phyloP scores from a whole-genome alignment of 2,113 vertebrate species.

The Lamprotornis superbus region DNA sequence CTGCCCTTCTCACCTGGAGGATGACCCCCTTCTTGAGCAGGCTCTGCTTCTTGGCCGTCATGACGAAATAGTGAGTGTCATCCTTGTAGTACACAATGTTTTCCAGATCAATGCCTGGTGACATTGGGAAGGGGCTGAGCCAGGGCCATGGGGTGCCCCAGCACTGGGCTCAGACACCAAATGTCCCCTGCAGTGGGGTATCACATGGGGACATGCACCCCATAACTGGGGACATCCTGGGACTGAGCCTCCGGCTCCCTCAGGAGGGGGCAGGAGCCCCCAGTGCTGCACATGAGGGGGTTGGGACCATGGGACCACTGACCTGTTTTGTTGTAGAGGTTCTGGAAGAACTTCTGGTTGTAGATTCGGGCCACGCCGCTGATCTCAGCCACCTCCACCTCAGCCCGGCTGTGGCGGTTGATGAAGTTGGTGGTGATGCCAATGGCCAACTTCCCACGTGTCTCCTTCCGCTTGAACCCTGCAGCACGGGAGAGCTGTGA shows the following conservation, averaged over 20 bases:
- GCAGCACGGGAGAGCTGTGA: not conserved
- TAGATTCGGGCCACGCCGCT: constrained; percentile 94
- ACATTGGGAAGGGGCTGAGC: not conserved
- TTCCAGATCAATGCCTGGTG: constrained; percentile 91
- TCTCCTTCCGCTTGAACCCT: constrained; percentile 91
- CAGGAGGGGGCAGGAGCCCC: too few species aligned
- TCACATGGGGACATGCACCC: rapidly evolving
- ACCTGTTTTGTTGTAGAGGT: constrained; percentile 88
- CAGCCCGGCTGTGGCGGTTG: constrained; percentile 80
- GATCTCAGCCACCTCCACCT: constrained; percentile 89
- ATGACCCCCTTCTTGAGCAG: constrained; percentile 89
- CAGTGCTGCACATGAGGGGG: rapidly evolving
- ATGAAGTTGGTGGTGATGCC: constrained; percentile 94
- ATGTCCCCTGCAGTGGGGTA: not conserved
- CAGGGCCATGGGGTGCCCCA: not conserved
- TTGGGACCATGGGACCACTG: not conserved
- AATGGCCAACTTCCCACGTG: constrained; percentile 90
- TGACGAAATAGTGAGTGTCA: constrained; percentile 96
- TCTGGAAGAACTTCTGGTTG: constrained; percentile 95
- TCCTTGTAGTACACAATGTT: constrained; percentile 99
- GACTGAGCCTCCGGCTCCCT: not conserved
- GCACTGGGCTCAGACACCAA: not conserved
- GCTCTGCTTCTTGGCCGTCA: constrained; percentile 97
- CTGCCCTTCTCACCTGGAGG: constrained; percentile 77
- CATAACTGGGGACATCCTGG: not conserved